Evolutionary conservation across 2,113 vertebrate species (phyloP).

Genomic region (Xenopus laevis): DNA sequence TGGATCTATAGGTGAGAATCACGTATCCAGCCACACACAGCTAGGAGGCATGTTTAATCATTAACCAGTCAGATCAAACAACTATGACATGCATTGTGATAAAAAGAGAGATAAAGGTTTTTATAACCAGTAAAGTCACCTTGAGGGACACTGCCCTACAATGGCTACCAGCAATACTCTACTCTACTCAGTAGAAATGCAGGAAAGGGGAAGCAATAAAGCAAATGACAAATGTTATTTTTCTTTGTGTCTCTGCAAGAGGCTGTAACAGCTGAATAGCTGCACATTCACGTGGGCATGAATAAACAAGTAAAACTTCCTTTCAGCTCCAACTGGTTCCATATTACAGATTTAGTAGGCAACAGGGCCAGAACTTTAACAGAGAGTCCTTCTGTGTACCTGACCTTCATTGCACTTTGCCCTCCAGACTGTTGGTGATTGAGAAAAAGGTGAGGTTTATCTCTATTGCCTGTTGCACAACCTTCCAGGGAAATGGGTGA

Average conservation of each 20-base stretch:
- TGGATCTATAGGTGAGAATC: background rate
- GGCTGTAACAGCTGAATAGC: too few relatives aligned
- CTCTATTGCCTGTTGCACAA: too few relatives aligned
- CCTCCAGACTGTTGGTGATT: background rate
- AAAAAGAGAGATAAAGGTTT: constrained; percentile 5
- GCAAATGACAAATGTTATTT: too few relatives aligned
- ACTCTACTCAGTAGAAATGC: too few relatives aligned
- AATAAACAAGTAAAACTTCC: background rate
- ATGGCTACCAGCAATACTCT: background rate
- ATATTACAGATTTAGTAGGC: background rate
- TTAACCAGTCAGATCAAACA: constrained; percentile 6
- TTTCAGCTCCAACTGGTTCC: background rate
- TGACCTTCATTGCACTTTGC: background rate
- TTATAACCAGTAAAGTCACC: constrained; percentile 6
- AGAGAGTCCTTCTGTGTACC: background rate
- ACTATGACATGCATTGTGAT: constrained; percentile 9
- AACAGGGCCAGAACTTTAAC: background rate
- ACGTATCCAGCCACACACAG: background rate
- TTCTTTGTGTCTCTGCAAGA: too few relatives aligned
- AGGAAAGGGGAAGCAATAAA: too few relatives aligned
- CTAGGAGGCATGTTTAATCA: constrained; percentile 1
- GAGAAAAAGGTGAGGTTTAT: background rate
- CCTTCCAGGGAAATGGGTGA: too few relatives aligned
- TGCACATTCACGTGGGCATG: too few relatives aligned
- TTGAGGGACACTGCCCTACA: background rate